phyloP scores from a whole-genome alignment of 1,140 invertebrate species.

The Drosophila paulistorum region DNA sequence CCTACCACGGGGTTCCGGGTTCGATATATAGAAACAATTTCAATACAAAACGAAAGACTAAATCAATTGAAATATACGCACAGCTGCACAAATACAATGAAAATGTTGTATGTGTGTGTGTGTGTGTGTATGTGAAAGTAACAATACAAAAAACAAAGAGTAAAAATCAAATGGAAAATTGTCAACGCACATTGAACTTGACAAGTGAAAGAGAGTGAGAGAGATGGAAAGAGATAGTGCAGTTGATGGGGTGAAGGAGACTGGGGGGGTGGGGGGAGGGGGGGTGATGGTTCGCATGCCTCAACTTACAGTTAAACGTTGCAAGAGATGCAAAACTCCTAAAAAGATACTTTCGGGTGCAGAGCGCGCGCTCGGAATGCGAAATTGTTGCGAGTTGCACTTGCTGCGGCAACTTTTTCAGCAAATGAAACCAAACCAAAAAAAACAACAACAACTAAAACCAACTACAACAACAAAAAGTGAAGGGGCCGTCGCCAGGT shows the following conservation, averaged over 20 bases:
- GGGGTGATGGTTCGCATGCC: slow-evolving; percentile 45
- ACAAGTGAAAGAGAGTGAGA: slow-evolving; percentile 42
- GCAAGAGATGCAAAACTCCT: slow-evolving; percentile 73
- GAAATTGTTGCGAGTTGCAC: slow-evolving; percentile 69
- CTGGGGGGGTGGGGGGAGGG: neutral
- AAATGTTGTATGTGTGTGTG: slow-evolving; percentile 7
- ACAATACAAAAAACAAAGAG: slow-evolving; percentile 35
- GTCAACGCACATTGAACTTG: slow-evolving; percentile 81
- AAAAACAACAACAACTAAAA: slow-evolving; percentile 30
- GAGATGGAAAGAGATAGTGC: neutral
- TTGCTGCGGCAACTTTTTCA: slow-evolving; percentile 76
- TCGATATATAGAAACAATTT: slow-evolving; percentile 49
- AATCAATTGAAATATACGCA: slow-evolving; percentile 76
- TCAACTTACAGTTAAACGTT: slow-evolving; percentile 76
- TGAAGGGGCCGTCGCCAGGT: slow-evolving; percentile 68
- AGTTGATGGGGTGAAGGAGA: neutral
- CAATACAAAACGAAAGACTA: slow-evolving; percentile 13
- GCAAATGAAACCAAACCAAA: slow-evolving; percentile 24
- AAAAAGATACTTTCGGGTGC: slow-evolving; percentile 62
- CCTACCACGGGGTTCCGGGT: slow-evolving; percentile 61
- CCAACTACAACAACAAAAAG: slow-evolving; percentile 58
- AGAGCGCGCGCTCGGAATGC: slow-evolving; percentile 68
- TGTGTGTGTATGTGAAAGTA: slow-evolving; percentile 53
- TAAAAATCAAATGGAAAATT: slow-evolving; percentile 71
- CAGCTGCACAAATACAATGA: slow-evolving; percentile 69